These are phyloP conservation scores for Anoplopoma fimbria DNA, from an alignment of 2,113 vertebrate genomes.

Conservation along the genomic window DNA sequence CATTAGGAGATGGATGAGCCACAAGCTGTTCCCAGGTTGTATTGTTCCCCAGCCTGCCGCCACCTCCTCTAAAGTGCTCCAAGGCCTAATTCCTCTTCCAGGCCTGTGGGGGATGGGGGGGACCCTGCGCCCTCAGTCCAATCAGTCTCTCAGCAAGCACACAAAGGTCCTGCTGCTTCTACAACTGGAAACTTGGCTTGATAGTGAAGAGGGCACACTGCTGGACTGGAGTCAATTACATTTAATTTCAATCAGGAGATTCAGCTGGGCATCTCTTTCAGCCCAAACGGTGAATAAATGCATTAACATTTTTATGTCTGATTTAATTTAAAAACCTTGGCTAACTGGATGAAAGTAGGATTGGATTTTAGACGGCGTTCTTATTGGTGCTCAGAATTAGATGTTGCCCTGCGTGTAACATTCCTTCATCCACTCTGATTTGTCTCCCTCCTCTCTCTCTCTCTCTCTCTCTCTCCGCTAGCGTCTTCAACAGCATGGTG, in stretches of 20 bases:
- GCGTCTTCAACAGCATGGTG: slow-evolving; percentile 37
- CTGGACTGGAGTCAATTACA: slow-evolving; percentile 67
- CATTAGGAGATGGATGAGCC: slow-evolving; percentile 74
- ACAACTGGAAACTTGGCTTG: slow-evolving; percentile 74
- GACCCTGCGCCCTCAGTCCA: slow-evolving; percentile 67
- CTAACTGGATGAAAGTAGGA: slow-evolving; percentile 46
- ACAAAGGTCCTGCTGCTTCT: slow-evolving; percentile 77
- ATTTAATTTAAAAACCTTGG: slow-evolving; percentile 42
- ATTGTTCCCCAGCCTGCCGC: slow-evolving; percentile 73
- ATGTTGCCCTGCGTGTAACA: slow-evolving; percentile 23
- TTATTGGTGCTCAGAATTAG: slow-evolving; percentile 43
- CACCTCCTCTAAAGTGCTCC: slow-evolving; percentile 73
- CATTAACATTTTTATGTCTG: slow-evolving; percentile 33
- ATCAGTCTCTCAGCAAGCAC: slow-evolving; percentile 78
- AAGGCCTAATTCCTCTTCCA: slow-evolving; percentile 74
- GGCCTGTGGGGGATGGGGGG: slow-evolving; percentile 61
- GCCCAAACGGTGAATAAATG: slow-evolving; percentile 51
- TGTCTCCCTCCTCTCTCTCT: slow-evolving; percentile 20
- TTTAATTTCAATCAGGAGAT: slow-evolving; percentile 69
- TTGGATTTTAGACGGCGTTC: slow-evolving; percentile 25
- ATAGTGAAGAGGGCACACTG: slow-evolving; percentile 53
- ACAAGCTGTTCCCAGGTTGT: slow-evolving; percentile 72
- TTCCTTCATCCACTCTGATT: slow-evolving; percentile 50
- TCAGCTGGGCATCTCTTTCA: slow-evolving; percentile 46
- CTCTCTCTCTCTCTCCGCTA: slow-evolving; percentile 19